Evolutionary conservation across 2,888 invertebrate species (phyloP).

Genomic region (Amphipyra berbera): DNA sequence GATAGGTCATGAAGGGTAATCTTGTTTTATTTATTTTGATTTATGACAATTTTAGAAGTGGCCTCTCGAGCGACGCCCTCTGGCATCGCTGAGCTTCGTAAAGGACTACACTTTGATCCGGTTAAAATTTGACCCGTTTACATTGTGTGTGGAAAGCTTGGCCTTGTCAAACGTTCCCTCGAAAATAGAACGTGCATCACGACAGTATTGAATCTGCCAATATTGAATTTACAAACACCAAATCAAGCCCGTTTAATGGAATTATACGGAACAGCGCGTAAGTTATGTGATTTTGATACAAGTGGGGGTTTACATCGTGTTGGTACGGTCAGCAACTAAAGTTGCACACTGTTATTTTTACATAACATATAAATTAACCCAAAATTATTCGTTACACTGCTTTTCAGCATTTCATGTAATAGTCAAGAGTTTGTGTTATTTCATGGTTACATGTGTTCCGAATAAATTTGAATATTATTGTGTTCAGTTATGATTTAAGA

Average conservation of each 20-base stretch:
- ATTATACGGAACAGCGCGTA: background rate
- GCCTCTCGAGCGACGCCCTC: background rate
- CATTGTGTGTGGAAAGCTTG: constrained; percentile 4
- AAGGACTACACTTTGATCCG: constrained; percentile 6
- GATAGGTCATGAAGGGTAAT: constrained; percentile 24
- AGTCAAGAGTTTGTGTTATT: too few relatives aligned
- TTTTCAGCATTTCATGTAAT: too few relatives aligned
- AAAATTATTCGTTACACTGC: too few relatives aligned
- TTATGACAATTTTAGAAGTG: constrained; percentile 27
- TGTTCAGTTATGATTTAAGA: too few relatives aligned
- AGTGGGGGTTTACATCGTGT: background rate
- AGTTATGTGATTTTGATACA: background rate
- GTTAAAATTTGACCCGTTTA: constrained; percentile 15
- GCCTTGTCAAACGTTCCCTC: background rate
- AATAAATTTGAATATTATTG: too few relatives aligned
- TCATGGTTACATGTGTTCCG: too few relatives aligned
- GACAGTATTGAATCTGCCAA: constrained; percentile 6
- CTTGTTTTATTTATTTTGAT: constrained; percentile 34
- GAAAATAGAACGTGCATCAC: background rate
- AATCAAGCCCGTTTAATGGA: constrained; percentile 3
- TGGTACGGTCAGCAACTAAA: too few relatives aligned
- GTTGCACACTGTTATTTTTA: too few relatives aligned
- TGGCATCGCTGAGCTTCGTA: constrained; percentile 3
- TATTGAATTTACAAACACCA: constrained; percentile 12
- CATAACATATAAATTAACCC: too few relatives aligned